Percentiles rank a stretch among this genome's conserved stretches.
Conservation (phyloP, 2,888 invertebrate species). For the Anoplius nigerrimus region DNA sequence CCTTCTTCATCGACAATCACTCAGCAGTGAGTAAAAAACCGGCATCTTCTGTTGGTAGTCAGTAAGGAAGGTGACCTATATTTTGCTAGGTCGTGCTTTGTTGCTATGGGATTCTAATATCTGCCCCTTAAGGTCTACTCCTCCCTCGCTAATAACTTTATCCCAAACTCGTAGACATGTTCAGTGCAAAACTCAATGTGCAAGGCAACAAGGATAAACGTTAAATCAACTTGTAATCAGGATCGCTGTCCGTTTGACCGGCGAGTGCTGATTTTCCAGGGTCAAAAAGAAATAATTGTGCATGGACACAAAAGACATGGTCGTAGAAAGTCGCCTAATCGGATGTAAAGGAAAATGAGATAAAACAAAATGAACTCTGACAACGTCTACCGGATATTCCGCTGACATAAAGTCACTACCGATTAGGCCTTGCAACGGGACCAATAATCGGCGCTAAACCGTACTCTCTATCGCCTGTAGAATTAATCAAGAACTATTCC, state of each 20-base stretch:
- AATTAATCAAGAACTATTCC: conserved; percentile 20
- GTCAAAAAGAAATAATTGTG: conserved; percentile 46
- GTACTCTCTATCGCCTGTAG: no score
- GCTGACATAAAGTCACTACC: conserved; percentile 9
- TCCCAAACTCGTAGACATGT: conserved; percentile 51
- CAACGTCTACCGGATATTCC: no score
- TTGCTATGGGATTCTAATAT: conserved; percentile 72
- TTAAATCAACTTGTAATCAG: conserved; percentile 48
- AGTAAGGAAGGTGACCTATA: conserved; percentile 75
- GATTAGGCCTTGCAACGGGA: conserved; percentile 46
- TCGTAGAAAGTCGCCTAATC: conserved; percentile 38
- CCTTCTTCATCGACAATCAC: conserved; percentile 75
- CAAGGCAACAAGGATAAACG: conserved; percentile 50
- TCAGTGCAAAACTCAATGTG: conserved; percentile 54
- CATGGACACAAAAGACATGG: conserved; percentile 39
- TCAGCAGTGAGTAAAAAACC: conserved; percentile 74
- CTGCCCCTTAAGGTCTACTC: conserved; percentile 62
- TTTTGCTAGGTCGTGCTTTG: conserved; percentile 73
- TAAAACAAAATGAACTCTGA: conserved; percentile 17
- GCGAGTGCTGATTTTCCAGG: conserved; percentile 41
- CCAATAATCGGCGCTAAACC: conserved; percentile 26
- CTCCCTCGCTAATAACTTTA: conserved; percentile 47
- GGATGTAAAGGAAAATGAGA: conserved; percentile 37
- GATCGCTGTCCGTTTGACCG: conserved; percentile 50
- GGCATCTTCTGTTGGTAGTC: conserved; percentile 75